A percentile compares a stretch with the other conserved stretches of the same genome.
phyloP scores from a whole-genome alignment of 1,140 invertebrate species.

The Drosophila pandora region DNA sequence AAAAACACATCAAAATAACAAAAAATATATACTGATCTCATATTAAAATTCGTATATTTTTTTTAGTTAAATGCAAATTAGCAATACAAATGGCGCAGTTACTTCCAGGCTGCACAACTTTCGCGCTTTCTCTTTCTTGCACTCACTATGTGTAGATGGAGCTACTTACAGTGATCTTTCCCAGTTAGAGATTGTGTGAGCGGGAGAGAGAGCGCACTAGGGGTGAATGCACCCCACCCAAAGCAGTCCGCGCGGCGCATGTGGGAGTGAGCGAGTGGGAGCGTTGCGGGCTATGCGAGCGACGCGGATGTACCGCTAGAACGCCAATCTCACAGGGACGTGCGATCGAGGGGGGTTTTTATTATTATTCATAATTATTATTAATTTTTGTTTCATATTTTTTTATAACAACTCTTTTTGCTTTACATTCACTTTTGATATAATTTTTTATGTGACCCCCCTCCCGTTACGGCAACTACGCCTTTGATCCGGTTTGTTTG shows the following conservation, averaged over 20 bases:
- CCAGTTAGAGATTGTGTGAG: conserved; percentile 17
- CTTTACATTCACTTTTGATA: background rate
- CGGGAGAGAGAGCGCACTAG: conserved; percentile 1
- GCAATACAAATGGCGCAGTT: conserved; percentile 42
- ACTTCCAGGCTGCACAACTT: background rate
- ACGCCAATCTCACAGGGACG: background rate
- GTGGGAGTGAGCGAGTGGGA: too few species aligned
- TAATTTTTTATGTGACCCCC: background rate
- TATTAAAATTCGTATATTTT: background rate
- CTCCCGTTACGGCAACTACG: background rate
- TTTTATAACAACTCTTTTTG: background rate
- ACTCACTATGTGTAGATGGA: conserved; percentile 1
- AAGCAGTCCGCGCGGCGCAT: background rate
- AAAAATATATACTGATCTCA: background rate
- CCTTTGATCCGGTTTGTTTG: conserved; percentile 27
- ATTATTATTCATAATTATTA: background rate
- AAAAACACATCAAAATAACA: background rate
- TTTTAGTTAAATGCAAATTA: conserved; percentile 32
- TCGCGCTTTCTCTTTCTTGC: background rate
- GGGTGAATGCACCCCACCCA: conserved; percentile 28
- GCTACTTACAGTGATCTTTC: conserved; percentile 30
- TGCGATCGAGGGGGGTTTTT: background rate
- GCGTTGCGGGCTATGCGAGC: background rate
- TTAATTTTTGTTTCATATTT: background rate
- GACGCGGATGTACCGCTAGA: conserved; percentile 36